Conservation (phyloP, 2,797 vertebrate genomes). For the Sphaeramia orbicularis region DNA sequence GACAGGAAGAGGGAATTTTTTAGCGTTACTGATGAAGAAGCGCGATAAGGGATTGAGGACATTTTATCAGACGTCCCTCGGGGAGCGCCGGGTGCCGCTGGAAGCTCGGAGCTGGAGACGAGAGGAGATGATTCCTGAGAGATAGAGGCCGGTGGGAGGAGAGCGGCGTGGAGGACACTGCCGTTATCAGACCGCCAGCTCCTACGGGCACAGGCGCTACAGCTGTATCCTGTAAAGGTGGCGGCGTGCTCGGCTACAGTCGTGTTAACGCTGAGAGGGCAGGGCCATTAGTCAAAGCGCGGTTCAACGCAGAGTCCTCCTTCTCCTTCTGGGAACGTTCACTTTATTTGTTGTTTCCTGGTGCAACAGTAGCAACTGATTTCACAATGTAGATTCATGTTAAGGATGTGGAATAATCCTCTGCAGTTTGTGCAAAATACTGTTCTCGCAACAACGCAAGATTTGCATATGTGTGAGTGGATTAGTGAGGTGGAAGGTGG, state of each 20-base stretch:
- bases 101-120: conserved; percentile 31
- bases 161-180: conserved; percentile 48
- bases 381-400: not conserved
- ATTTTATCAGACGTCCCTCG: conserved; percentile 50
- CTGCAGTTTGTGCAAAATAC: too few relatives aligned
- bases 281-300: conserved; percentile 34
- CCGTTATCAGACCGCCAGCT: conserved; percentile 49
- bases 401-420: not conserved
- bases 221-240: conserved; percentile 28
- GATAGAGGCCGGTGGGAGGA: conserved; percentile 52
- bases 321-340: conserved; percentile 12
- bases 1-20: conserved; percentile 37
- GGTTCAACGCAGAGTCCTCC: not conserved
- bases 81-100: conserved; percentile 32
- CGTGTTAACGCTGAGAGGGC: conserved; percentile 32
- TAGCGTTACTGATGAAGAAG: conserved; percentile 49
- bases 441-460: too few relatives aligned
- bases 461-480: too few relatives aligned
- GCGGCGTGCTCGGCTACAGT: conserved; percentile 13
- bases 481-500: too few relatives aligned
- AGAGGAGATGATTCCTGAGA: conserved; percentile 36
- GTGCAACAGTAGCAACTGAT: not conserved
- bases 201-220: conserved; percentile 20
- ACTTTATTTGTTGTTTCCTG: conserved; percentile 10
- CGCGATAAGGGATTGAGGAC: conserved; percentile 59